Percentiles rank a stretch among this genome's conserved stretches.
These are phyloP conservation scores for Heterodera filipjevi DNA, from an alignment of 2,888 invertebrate genomes.

Conservation along the genomic window DNA sequence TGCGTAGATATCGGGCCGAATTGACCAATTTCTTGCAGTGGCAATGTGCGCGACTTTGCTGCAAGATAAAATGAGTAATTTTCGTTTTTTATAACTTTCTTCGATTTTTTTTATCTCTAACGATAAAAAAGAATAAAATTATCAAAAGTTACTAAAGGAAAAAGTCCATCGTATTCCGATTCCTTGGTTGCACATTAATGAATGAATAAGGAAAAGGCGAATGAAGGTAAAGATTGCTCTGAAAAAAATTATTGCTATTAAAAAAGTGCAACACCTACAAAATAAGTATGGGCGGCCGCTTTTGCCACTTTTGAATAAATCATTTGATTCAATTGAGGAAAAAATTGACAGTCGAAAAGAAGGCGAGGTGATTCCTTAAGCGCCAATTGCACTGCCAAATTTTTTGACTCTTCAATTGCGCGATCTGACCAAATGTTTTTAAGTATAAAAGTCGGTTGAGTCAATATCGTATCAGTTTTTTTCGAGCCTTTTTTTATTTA, in stretches of 20 bases:
- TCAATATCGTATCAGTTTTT: too few relatives aligned
- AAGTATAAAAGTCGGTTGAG: neutral
- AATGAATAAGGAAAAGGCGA: constrained; percentile 34
- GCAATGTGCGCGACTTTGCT: neutral
- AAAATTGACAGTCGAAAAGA: constrained; percentile 38
- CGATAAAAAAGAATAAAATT: neutral
- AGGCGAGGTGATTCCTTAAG: constrained; percentile 27
- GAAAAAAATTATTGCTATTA: constrained; percentile 7
- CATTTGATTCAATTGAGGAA: constrained; percentile 15
- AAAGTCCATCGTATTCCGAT: constrained; percentile 11
- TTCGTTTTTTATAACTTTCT: too few relatives aligned
- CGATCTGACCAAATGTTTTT: constrained; percentile 18
- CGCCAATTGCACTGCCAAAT: neutral
- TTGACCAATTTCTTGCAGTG: neutral
- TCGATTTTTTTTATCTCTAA: too few relatives aligned
- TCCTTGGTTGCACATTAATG: constrained; percentile 31
- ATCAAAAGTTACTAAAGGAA: constrained; percentile 16
- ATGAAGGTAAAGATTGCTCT: constrained; percentile 18
- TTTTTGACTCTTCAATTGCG: constrained; percentile 36
- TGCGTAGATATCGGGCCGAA: constrained; percentile 27
- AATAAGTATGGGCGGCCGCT: constrained; percentile 49
- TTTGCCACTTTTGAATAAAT: constrained; percentile 38
- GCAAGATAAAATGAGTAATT: too few relatives aligned
- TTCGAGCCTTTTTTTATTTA: too few relatives aligned
- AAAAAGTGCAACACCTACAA: constrained; percentile 43